Conservation (phyloP, 2,888 invertebrate genomes). For the Epistrophe grossulariae region DNA sequence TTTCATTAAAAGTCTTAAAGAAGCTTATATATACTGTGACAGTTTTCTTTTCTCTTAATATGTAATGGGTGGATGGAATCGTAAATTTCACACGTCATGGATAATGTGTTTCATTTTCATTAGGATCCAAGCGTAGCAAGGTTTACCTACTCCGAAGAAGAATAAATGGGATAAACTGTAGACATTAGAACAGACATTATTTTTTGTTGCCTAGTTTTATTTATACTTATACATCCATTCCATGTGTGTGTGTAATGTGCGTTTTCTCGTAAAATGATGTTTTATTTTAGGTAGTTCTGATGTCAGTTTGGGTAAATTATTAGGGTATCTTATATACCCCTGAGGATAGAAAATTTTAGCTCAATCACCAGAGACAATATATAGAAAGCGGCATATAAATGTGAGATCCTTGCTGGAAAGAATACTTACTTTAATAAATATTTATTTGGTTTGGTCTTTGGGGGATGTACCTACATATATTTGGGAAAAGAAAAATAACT, state of each 20-base stretch:
- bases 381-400: neutral
- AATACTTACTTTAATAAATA: constrained; percentile 8
- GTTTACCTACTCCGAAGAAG: neutral
- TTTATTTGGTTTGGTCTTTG: neutral
- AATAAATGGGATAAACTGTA: constrained; percentile 25
- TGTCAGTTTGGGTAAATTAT: constrained; percentile 29
- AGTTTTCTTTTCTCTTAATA: neutral
- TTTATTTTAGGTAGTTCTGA: neutral
- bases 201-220: constrained; percentile 8
- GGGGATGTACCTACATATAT: neutral
- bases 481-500: neutral
- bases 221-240: constrained; percentile 19
- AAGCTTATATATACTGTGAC: neutral
- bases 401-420: constrained; percentile 45
- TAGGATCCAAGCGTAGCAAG: neutral
- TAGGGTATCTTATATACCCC: constrained; percentile 34
- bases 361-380: constrained; percentile 56
- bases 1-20: constrained; percentile 24
- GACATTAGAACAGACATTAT: too few species aligned
- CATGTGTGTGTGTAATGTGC: neutral
- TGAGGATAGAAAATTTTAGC: constrained; percentile 64
- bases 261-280: neutral
- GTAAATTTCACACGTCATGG: constrained; percentile 45
- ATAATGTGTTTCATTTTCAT: constrained; percentile 19
- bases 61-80: constrained; percentile 35